phyloP scores from a whole-genome alignment of 2,797 vertebrate genomes.

The Sebastiscus albofasciatus region DNA sequence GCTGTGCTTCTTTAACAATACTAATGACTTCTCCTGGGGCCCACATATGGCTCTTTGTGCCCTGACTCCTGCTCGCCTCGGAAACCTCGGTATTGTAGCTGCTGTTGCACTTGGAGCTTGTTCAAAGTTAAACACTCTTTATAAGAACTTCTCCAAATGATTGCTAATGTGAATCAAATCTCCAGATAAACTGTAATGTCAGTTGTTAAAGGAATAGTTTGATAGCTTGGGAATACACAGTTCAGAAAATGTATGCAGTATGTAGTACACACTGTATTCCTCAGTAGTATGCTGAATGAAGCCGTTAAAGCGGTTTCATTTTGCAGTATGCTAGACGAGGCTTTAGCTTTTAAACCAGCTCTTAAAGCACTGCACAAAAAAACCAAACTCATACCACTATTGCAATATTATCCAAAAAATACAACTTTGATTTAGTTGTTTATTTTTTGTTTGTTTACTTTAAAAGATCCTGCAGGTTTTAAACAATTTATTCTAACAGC shows the following conservation, averaged over 20 bases:
- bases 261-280: too few species aligned
- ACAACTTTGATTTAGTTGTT: too few species aligned
- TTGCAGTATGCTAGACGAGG: too few species aligned
- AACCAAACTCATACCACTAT: accelerated
- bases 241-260: background rate
- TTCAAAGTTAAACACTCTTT: background rate
- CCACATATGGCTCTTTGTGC: background rate
- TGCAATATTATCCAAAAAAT: too few species aligned
- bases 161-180: background rate
- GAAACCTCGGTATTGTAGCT: background rate
- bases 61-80: background rate
- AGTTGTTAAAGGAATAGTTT: background rate
- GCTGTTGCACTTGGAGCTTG: background rate
- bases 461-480: too few species aligned
- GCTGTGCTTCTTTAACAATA: conserved; percentile 7
- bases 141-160: background rate
- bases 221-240: too few species aligned
- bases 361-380: too few species aligned
- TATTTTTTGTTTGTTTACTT: too few species aligned
- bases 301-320: too few species aligned
- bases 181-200: background rate
- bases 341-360: too few species aligned
- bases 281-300: too few species aligned
- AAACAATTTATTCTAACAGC: too few species aligned
- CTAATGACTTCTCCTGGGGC: conserved; percentile 14